Percentiles rank a stretch among this genome's conserved stretches.
Evolutionary conservation across 2,797 vertebrate genomes (phyloP).

Genomic region (Phoxinus dragarum): DNA sequence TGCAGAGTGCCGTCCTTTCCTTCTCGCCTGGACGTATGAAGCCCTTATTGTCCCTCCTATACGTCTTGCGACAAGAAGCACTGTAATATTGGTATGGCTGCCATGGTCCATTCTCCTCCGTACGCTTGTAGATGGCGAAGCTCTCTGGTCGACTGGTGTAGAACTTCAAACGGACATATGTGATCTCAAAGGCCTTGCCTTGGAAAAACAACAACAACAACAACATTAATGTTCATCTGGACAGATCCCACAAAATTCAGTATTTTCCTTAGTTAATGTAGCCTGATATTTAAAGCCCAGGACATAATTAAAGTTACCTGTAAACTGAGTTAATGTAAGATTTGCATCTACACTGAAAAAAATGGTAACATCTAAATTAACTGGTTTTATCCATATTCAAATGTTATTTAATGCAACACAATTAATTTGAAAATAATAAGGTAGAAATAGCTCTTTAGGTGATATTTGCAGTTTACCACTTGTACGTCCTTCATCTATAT

Average conservation of each 20-base stretch:
- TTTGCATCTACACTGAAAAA: constrained; percentile 2
- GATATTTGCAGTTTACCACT: neutral
- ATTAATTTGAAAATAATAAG: neutral
- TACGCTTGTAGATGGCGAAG: constrained; percentile 92
- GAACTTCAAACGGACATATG: constrained; percentile 92
- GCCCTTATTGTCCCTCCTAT: constrained; percentile 72
- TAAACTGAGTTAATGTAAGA: neutral
- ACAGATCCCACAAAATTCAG: neutral
- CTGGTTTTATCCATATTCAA: neutral
- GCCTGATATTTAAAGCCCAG: neutral
- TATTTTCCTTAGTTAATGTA: neutral
- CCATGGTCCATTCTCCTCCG: constrained; percentile 77
- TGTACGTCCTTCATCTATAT: neutral
- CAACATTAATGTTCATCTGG: neutral
- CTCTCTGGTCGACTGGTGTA: constrained; percentile 95
- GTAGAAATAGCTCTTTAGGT: neutral
- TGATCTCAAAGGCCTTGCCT: constrained; percentile 96
- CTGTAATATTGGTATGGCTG: constrained; percentile 94
- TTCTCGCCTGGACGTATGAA: constrained; percentile 84
- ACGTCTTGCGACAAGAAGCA: constrained; percentile 86
- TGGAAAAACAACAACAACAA: constrained; percentile 39
- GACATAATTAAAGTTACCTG: neutral
- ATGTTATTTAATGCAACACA: neutral
- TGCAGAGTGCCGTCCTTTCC: constrained; percentile 87
- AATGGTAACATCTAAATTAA: neutral